Conservation (phyloP, 2,888 invertebrate genomes). For the Barypeithes pellucidus region DNA sequence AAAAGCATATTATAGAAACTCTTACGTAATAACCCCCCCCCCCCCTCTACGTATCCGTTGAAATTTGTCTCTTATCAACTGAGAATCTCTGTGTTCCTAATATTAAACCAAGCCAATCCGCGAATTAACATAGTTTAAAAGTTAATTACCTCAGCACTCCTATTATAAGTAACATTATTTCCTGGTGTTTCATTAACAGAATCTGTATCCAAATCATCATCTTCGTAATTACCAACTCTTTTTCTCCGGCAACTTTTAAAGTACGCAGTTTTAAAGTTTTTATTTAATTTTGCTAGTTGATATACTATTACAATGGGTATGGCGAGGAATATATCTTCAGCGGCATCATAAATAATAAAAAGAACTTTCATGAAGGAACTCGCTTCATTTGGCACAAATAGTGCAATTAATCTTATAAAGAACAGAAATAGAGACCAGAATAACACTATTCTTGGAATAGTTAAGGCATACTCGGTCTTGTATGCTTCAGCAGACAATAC, state of each 20-base stretch:
- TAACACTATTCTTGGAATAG: background rate
- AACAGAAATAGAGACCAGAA: background rate
- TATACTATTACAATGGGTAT: slow-evolving; percentile 44
- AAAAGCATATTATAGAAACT: too few relatives aligned
- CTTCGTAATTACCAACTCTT: slow-evolving; percentile 45
- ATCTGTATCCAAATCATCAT: slow-evolving; percentile 52
- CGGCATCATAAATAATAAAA: background rate
- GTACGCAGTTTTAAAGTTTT: slow-evolving; percentile 57
- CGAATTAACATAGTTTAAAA: background rate
- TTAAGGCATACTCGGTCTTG: slow-evolving; percentile 5
- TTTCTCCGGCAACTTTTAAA: slow-evolving; percentile 50
- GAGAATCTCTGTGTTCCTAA: too few relatives aligned
- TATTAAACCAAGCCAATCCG: too few relatives aligned
- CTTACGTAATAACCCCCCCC: too few relatives aligned
- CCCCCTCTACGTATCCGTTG: too few relatives aligned
- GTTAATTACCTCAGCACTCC: background rate
- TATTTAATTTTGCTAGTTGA: slow-evolving; percentile 53
- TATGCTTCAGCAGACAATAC: background rate
- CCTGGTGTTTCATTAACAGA: slow-evolving; percentile 46
- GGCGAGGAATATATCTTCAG: background rate
- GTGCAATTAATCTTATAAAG: background rate
- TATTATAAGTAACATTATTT: slow-evolving; percentile 14
- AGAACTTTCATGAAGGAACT: too few relatives aligned
- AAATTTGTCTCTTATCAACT: too few relatives aligned
- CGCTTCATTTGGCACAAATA: background rate